Evolutionary conservation across 2,113 vertebrate species (phyloP).

Genomic region (Rhinolophus ferrumequinum): DNA sequence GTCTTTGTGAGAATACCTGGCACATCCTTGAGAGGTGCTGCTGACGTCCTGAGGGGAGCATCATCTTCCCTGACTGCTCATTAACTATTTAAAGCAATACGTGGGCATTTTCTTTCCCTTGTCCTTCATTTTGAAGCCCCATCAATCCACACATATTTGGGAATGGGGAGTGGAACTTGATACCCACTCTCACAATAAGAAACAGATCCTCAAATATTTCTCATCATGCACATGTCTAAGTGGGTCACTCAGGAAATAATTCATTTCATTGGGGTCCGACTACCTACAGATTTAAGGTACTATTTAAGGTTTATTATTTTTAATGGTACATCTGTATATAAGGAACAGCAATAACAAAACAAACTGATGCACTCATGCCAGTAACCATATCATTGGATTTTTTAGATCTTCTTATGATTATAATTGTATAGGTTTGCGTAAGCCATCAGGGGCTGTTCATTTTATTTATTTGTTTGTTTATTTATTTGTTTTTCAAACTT

Average conservation of each 20-base stretch:
- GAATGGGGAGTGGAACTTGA: neutral
- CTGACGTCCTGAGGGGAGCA: neutral
- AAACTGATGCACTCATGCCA: neutral
- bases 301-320: neutral
- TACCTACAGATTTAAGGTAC: neutral
- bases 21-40: neutral
- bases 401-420: neutral
- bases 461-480: too few species aligned
- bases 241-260: neutral
- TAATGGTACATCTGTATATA: neutral
- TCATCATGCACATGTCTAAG: neutral
- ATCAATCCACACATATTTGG: neutral
- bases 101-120: neutral
- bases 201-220: neutral
- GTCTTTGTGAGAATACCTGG: neutral
- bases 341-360: neutral
- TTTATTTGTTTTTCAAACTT: too few species aligned
- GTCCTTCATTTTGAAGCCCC: neutral
- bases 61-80: neutral
- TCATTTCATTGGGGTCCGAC: neutral
- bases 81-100: neutral
- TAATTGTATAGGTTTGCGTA: neutral
- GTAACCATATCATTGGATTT: neutral
- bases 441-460: neutral
- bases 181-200: neutral